Evolutionary conservation across 1,140 invertebrate genomes (phyloP), one percentile per base, ranked within the genome.

Genomic region (Caerostris extrusa): DNA sequence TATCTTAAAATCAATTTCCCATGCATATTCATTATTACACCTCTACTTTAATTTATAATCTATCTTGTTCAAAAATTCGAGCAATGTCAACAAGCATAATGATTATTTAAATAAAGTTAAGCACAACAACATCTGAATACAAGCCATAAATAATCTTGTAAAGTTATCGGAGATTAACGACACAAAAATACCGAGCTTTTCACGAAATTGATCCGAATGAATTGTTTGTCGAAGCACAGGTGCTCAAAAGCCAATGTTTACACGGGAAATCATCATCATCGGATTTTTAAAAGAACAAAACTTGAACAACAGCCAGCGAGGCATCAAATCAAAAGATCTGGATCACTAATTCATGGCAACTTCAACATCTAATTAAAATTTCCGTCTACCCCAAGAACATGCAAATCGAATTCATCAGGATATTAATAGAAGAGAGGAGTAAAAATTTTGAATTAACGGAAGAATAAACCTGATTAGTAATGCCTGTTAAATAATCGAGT

Each of bases 281-380:
- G 7, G 34, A 77, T 77, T 53, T 77, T 77, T 77, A 71, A 71
- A 67, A 71, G 71, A 77, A 53, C 12, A 12, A 34, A 34, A 34
- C 34, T 34, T 34, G 34, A 34, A 50, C 19, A 77, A 77, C 71
- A 77, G 34, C 34, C 12, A 77, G 50, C 34, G 71, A 50, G 12
- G 71, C 10, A 77, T 77, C 53, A 77, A 77, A 77, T 77, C 71
- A 77, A 77, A 77, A 77, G 71, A 50, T 77, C 8, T 34, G 71
- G 8, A 77, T 77, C 34, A 53, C 71, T 77, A 77, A 77, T 77
- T 77, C 34, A 12, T 50, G 34, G 34, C 34, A 64, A 12, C 71
- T 77, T 77, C 71, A 50, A 77, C 71, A 77, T 77, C 50, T 77
- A 77, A 77, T 77, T 77, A 77, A 77, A 77, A 77, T 77, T 77